Base-by-base conservation (phyloP, 2,888 invertebrate genomes). In the Drosophila testacea region DNA sequence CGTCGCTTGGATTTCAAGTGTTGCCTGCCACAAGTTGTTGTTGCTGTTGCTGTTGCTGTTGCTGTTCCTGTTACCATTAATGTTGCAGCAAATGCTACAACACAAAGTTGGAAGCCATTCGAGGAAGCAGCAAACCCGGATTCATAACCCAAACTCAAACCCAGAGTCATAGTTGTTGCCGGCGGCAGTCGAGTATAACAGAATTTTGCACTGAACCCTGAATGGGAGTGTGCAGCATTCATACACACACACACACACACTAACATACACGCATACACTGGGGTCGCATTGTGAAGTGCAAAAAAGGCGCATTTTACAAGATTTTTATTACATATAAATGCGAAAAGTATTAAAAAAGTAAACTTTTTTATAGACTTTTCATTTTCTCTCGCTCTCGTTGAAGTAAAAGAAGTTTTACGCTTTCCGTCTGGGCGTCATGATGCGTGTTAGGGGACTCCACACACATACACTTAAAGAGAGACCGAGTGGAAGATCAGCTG, bases 281-380 rank as follows among this genome's bases (percentile, higher is more conserved):
- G 69, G 81, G 59, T 62, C 73, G 77, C 72, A 83, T 83, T 82
- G 83, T 80, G 67, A 75, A 88, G 88, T 84, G 84, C 80, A 82
- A 82, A 81, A 88, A 87, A 76, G 85, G 79, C 76, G 85, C 89
- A 83, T 89, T 90, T 89, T 89, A 85, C 89, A 90, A 90, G 88
- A 85, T 89, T 88, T 88, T 88, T 90, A 87, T 90, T 88, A 80
- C 85, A 77, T 83, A 83, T 84, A 84, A 89, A 88, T 88, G 89
- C 59, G 85, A 79, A 89, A 88, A 88, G 88, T 89, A 88, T 88
- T 88, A 89, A 89, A 88, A 90, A 90, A 90, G 89, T 89, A 80
- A 89, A 88, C 85, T 87, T 87, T 86, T 87, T 85, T 84, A 83
- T 83, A 81, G 81, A 83, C 84, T 83, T 76, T 71, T 83, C 87